Base-by-base conservation (phyloP, 1,140 invertebrate genomes). In the Anadara kagoshimensis region DNA sequence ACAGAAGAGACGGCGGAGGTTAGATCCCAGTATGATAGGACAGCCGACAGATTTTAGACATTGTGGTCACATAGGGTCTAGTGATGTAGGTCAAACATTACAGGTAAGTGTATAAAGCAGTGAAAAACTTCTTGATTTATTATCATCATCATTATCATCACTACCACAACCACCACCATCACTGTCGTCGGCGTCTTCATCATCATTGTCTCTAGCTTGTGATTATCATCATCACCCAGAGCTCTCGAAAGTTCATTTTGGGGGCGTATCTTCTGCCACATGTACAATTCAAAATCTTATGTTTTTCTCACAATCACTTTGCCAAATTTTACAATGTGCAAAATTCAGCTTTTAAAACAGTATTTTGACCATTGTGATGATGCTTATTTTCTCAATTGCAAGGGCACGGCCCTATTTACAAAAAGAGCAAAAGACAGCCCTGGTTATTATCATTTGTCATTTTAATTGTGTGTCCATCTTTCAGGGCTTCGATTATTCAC, bases 21-120 rank as follows among this genome's bases (percentile, higher is more conserved):
- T 97, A 91, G 96, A 97, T 88, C 91, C 95, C 44, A 95, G 95
- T 51, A 97, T 97, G 95, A 97, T 97, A 83, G 94, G 96, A 62
- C 93, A 93, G 66, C 96, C 96, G 8, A 97, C 95, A 69, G 95
- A 97, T 89, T 97, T 97, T 87, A 93, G 94, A 73, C 96, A 97
- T 85, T 96, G 95, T n/a, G 95, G 93, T 64, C 95, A 96, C 86
- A 94, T 95, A 83, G 92, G 96, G n/a, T 95, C 94, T n/a, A 93
- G 93, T 26, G 96, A 97, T 16, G 74, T 83, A 20, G 65, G 64
- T 26, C 58, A 57, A 29, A 51, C 62, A 64, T 53, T 64, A 64
- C 49, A 64, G 49, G 47, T 64, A 64, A 64, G 62, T 53, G n/a
- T 18, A 20, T 49, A 20, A 4, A 20, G 10, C 18, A 47, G 45